A percentile compares a stretch with the other conserved stretches of the same genome.
Evolutionary conservation across 2,113 vertebrate species (phyloP).

Genomic region (Alligator sinensis): DNA sequence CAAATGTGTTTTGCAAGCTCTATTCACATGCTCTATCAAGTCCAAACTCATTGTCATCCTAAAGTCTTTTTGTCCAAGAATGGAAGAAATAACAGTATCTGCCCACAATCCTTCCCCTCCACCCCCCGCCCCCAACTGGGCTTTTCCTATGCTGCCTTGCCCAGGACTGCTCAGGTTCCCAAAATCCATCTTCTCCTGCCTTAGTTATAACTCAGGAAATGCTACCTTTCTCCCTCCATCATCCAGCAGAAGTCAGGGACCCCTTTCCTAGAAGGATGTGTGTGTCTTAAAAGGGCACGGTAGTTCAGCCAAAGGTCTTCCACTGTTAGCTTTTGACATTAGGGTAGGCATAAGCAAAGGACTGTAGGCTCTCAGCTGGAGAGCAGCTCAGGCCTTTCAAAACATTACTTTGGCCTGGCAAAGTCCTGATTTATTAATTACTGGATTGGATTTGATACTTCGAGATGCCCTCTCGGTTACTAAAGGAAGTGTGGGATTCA

Average conservation of each 20-base stretch:
- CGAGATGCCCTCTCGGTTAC: not conserved
- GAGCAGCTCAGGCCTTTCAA: too few relatives aligned
- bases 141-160: not conserved
- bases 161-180: not conserved
- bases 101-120: not conserved
- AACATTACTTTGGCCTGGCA: not conserved
- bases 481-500: not conserved
- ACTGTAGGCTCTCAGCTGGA: too few relatives aligned
- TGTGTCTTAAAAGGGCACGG: not conserved
- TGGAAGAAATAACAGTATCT: not conserved
- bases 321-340: not conserved
- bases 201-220: not conserved
- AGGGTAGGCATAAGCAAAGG: not conserved
- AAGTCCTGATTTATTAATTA: slow-evolving; percentile 21
- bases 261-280: not conserved
- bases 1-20: not conserved
- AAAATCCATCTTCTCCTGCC: not conserved
- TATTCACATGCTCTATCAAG: not conserved
- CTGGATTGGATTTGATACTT: not conserved
- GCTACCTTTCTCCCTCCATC: not conserved
- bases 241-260: not conserved
- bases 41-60: not conserved
- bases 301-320: not conserved
- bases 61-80: not conserved
- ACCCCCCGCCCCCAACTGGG: not conserved